Base-by-base conservation (phyloP, 1,140 invertebrate species). In the Melanaphis sacchari region DNA sequence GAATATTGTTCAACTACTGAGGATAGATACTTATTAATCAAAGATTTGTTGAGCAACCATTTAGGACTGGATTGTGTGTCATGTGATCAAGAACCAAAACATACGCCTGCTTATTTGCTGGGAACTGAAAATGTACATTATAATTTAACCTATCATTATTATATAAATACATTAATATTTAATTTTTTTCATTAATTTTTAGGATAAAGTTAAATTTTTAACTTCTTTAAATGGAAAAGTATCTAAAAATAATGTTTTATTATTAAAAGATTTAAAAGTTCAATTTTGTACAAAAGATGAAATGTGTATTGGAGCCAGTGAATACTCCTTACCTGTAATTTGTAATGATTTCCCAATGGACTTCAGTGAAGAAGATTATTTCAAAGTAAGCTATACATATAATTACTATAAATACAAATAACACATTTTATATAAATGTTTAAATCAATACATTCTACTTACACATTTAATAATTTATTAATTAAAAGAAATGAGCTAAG, bases 301-400 rank as follows among this genome's bases (percentile, higher is more conserved):
- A 38, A 94, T 90, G 7, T 92, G 94, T 21, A 93, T 94, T 26
- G 82, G 94, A 18, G 96, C 97, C 38, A 96, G 96, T 26, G 95
- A 96, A 31, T 96, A 95, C 84, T 96, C 96, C 88, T 95, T 98
- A 66, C 97, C 97, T 18, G 96, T 98, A 90, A 95, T 97, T 94
- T 95, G 98, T 93, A 97, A 97, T 95, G 96, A 97, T 90, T 98
- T 97, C 95, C 97, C 97, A 2, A 96, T 97, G 26, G 96, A 97
- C 94, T 98, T 98, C 95, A 97, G 97, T 7, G 98, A 97, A 24
- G 96, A 98, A 21, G 96, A 97, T 94, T 98, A 98, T 95, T 98
- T 98, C 95, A 97, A 98, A 93, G 91, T 93, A 93, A 84, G 46
- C 18, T 41, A 43, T 26, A 76, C 15, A n/a, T 76, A 76, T 76